Conservation (phyloP, 2,888 invertebrate species). For the Perizoma affinitatum region DNA sequence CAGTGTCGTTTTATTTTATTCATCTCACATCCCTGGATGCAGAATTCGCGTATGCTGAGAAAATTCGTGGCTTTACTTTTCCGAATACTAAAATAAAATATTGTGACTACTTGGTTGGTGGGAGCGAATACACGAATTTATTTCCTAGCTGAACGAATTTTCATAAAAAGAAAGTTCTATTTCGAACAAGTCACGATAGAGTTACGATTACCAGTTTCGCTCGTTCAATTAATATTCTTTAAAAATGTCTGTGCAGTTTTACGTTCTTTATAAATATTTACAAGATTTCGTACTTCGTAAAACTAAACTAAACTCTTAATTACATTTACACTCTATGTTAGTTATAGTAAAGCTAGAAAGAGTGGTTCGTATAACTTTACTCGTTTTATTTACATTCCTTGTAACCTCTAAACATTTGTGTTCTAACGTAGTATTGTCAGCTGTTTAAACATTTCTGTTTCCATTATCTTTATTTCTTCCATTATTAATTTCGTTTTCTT, state of each 20-base stretch:
- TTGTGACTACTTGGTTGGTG: not conserved
- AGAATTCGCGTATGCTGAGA: slow-evolving; percentile 4
- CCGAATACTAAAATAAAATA: slow-evolving; percentile 16
- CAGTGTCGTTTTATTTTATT: not conserved
- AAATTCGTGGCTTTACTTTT: slow-evolving; percentile 6
- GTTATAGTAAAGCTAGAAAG: slow-evolving; percentile 68
- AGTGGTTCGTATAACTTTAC: slow-evolving; percentile 78
- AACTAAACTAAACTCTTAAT: slow-evolving; percentile 59
- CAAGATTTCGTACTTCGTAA: slow-evolving; percentile 57
- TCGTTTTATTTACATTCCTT: slow-evolving; percentile 57
- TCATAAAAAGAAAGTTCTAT: not conserved
- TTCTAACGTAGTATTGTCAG: slow-evolving; percentile 81
- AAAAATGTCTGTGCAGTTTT: slow-evolving; percentile 37
- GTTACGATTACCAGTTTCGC: not conserved
- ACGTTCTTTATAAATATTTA: slow-evolving; percentile 56
- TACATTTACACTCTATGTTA: slow-evolving; percentile 72
- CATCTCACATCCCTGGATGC: slow-evolving; percentile 11
- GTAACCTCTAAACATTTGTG: slow-evolving; percentile 66
- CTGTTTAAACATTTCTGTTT: slow-evolving; percentile 76
- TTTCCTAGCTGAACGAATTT: not conserved
- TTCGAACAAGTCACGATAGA: not conserved
- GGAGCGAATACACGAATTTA: not conserved
- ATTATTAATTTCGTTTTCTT: slow-evolving; percentile 48
- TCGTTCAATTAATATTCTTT: not conserved
- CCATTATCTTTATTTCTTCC: slow-evolving; percentile 56